Conservation (phyloP, 2,797 vertebrate genomes). For the Selene dorsalis region DNA sequence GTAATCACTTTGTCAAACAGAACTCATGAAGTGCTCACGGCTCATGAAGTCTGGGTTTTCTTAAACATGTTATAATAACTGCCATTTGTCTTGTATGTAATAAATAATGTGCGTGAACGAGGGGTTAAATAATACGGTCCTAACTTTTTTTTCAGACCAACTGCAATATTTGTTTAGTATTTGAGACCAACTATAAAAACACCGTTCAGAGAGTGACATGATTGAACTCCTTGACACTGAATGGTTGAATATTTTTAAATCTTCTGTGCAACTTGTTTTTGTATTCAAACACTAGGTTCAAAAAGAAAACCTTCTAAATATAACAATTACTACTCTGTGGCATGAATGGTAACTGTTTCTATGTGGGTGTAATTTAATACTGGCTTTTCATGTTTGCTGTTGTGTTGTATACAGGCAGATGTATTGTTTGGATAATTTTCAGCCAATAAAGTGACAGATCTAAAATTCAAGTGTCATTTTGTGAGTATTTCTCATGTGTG, state of each 20-base stretch:
- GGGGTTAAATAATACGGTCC: conserved; percentile 4
- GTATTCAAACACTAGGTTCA: conserved; percentile 3
- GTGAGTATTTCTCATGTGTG: not conserved
- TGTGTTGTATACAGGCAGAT: conserved; percentile 50
- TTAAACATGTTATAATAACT: conserved; percentile 9
- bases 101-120: conserved; percentile 12
- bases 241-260: not conserved
- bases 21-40: not conserved
- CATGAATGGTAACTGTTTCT: conserved; percentile 24
- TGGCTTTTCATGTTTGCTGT: conserved; percentile 15
- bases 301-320: not conserved
- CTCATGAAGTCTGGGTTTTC: not conserved
- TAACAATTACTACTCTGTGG: conserved; percentile 17
- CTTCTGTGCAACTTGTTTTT: conserved; percentile 13
- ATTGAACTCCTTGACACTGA: not conserved
- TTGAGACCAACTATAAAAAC: conserved; percentile 1
- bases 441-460: conserved; percentile 71
- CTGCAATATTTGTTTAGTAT: conserved; percentile 31
- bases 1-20: conserved; percentile 16
- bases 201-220: not conserved
- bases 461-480: conserved; percentile 37
- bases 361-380: conserved; percentile 36
- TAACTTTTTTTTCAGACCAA: conserved; percentile 33
- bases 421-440: conserved; percentile 58
- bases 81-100: conserved; percentile 18